Conservation (phyloP, 2,888 invertebrate species). For the Drosophila paracracens region DNA sequence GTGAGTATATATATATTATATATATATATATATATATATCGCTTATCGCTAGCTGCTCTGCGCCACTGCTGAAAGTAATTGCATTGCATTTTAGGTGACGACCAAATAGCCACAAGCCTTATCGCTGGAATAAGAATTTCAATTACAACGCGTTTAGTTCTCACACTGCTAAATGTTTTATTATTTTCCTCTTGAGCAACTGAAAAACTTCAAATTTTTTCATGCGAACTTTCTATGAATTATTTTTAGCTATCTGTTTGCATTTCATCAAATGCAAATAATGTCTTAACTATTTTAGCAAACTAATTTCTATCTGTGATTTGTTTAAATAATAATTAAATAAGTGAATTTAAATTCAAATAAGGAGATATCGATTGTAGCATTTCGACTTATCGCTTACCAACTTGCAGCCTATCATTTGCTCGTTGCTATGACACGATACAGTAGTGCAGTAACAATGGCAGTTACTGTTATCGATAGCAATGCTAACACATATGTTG, state of each 20-base stretch:
- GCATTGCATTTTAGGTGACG: constrained; percentile 25
- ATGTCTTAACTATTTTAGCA: background rate
- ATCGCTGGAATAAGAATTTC: constrained; percentile 24
- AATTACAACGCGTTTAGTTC: background rate
- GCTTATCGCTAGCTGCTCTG: constrained; percentile 48
- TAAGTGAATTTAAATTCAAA: constrained; percentile 8
- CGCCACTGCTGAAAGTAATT: constrained; percentile 53
- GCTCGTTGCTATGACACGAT: constrained; percentile 24
- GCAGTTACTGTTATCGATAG: constrained; percentile 33
- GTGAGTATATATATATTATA: constrained; percentile 9
- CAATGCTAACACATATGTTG: background rate
- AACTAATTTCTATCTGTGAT: background rate
- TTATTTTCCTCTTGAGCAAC: background rate
- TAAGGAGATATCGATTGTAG: background rate
- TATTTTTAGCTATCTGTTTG: background rate
- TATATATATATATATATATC: constrained; percentile 7
- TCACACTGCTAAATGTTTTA: background rate
- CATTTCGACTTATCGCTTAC: constrained; percentile 6
- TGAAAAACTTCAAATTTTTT: background rate
- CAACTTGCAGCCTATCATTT: background rate
- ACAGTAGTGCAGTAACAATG: constrained; percentile 2
- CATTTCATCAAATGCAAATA: background rate
- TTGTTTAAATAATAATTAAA: background rate
- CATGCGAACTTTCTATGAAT: background rate
- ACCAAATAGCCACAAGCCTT: constrained; percentile 8